Percentiles rank a stretch among this genome's conserved stretches.
phyloP scores from a whole-genome alignment of 2,113 vertebrate genomes.

The Neolamprologus modestus region DNA sequence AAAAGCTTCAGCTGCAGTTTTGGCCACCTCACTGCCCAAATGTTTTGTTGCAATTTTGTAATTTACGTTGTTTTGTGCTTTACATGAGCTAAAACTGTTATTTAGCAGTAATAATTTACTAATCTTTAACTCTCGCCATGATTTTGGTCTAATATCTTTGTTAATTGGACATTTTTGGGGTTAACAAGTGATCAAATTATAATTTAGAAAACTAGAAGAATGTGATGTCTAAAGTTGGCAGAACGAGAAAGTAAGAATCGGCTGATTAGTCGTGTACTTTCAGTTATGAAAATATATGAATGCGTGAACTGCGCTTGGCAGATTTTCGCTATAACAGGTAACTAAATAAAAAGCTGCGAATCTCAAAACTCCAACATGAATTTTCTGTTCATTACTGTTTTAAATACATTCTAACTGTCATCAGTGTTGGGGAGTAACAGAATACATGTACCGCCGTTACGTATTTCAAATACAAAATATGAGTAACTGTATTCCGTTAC shows the following conservation, averaged over 20 bases:
- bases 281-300: neutral
- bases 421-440: too few relatives aligned
- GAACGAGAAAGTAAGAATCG: neutral
- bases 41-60: neutral
- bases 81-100: neutral
- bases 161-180: neutral
- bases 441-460: too few relatives aligned
- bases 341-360: neutral
- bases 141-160: neutral
- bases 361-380: neutral
- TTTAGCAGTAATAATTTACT: rapidly evolving
- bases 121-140: neutral
- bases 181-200: neutral
- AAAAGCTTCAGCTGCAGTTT: neutral
- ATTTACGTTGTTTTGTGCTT: neutral
- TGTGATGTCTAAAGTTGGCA: neutral
- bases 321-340: neutral
- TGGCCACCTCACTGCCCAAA: neutral
- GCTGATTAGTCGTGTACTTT: rapidly evolving
- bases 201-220: neutral
- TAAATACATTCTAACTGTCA: neutral
- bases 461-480: too few relatives aligned
- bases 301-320: neutral
- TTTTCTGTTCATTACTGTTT: neutral
- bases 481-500: too few relatives aligned